Evolutionary conservation across 2,797 vertebrate genomes (phyloP).

Genomic region (Poliocrania exsul): DNA sequence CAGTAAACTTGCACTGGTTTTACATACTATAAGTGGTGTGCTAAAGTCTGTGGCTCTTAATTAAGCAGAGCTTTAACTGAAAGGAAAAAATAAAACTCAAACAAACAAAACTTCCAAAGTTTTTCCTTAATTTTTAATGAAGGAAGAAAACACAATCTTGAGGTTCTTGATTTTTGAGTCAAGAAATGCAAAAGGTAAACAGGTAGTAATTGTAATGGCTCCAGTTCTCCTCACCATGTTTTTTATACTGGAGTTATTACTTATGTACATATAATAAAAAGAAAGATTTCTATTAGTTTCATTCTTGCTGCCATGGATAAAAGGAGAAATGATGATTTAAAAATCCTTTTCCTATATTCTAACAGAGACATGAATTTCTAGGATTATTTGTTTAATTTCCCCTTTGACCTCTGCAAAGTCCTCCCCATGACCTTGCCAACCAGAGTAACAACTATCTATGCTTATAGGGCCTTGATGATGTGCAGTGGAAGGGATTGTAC

Average conservation of each 20-base stretch:
- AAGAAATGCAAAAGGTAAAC: neutral
- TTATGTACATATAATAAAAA: neutral
- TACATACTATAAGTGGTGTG: neutral
- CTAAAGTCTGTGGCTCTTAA: neutral
- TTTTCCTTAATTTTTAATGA: neutral
- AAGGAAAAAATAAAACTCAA: neutral
- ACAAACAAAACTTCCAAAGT: neutral
- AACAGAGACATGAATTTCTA: neutral
- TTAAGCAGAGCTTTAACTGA: neutral
- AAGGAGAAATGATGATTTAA: neutral
- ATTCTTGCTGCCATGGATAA: neutral
- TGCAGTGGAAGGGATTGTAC: neutral
- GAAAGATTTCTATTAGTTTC: neutral
- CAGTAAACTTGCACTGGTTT: neutral
- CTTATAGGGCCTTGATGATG: neutral
- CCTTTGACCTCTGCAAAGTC: neutral
- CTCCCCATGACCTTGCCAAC: neutral
- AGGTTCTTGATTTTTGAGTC: neutral
- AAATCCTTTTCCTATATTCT: neutral
- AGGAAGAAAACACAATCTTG: neutral
- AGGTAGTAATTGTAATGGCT: neutral
- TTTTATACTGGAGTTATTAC: neutral
- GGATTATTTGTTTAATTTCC: neutral
- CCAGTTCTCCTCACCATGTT: neutral
- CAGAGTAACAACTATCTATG: neutral